Base-by-base conservation (phyloP, 1,140 invertebrate species). In the Subanguina moxae region DNA sequence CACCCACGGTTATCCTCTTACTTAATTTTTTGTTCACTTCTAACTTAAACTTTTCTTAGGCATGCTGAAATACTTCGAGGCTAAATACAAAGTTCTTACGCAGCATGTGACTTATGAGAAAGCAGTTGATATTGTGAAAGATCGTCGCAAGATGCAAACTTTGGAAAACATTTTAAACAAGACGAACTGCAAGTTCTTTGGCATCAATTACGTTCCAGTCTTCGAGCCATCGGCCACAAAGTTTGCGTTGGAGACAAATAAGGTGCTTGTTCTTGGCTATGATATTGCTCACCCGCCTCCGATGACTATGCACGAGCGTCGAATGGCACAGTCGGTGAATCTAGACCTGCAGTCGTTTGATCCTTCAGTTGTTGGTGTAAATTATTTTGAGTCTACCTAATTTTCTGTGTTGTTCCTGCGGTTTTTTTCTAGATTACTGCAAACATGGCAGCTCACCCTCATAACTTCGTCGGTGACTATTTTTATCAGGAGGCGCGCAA, bases 121-220 rank as follows among this genome's bases (percentile, higher is more conserved):
- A 38, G 71, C 65, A n/a, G 57, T 52, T 13, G 72, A 73, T 19
- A 62, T 75, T 13, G 58, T 75, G 5, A 27, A 64, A 1, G 58
- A 61, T 21, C 25, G 32, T 19, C 52, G 73, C 9, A 69, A 75
- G 11, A 43, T 59, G 0, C 62, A 73, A 15, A 75, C 72, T 0
- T 27, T 73, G 25, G 72, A 58, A 3, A 73, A 73, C 25, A 75
- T 73, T 57, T n/a, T 73, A 15, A 30, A 76, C 57, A 73, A 73
- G 30, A 59, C 13, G n/a, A 73, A 73, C 48, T 72, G 70, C 25
- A 64, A 64, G 27, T 21, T 48, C 63, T 57, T 42, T 15, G 63
- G 63, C 43, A 19, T 64, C 43, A 73, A 73, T 23, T 75, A 75
- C 45, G 64, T 68, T 9, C 66, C 64, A 0, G 15, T 71, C 13